Base-by-base conservation (phyloP, 2,113 vertebrate species). In the Spea multiplicata region DNA sequence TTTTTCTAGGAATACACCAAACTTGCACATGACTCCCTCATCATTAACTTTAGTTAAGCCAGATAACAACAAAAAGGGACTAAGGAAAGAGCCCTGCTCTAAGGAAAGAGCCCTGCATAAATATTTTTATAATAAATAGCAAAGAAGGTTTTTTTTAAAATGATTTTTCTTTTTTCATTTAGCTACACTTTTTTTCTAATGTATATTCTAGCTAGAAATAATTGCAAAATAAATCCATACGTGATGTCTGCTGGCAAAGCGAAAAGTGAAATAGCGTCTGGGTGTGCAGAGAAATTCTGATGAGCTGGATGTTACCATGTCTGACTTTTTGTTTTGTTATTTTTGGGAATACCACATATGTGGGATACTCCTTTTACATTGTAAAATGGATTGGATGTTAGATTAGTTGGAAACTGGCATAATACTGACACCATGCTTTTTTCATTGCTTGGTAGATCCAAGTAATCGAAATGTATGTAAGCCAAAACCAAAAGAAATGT, bases 361-460 rank as follows among this genome's bases (percentile, higher is more conserved):
- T 49, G 3, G 55, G 53, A 74, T 30, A 74, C 5, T n/a, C 16
- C 50, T 66, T 47, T 73, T 79, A 73, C 16, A 30, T 44, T 74
- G 53, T 55, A 68, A 74, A 80, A 80, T 74, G 71, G 71, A 73
- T 80, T 80, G 71, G 62, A 80, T 50, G 52, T n/a, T 57, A 80
- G 78, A 68, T 73, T 66, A 74, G 52, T 68, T 80, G 78, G 71
- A 80, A 80, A 68, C 71, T 74, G 78, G 78, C 78, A 74, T 45
- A 74, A 8, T 68, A 68, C 64, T 59, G 66, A 68, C 78, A 74
- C 44, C 49, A 50, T 71, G 52, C n/a, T 57, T 73, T 77, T 71
- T 78, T 79, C 10, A 67, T 74, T 61, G 30, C 78, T 57, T 80
- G 12, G 6, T 55, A 12, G 17, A 55, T 80, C 50, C 65, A 80